Evolutionary conservation across 2,888 invertebrate species (phyloP).

Genomic region (Perizoma flavofasciatum): DNA sequence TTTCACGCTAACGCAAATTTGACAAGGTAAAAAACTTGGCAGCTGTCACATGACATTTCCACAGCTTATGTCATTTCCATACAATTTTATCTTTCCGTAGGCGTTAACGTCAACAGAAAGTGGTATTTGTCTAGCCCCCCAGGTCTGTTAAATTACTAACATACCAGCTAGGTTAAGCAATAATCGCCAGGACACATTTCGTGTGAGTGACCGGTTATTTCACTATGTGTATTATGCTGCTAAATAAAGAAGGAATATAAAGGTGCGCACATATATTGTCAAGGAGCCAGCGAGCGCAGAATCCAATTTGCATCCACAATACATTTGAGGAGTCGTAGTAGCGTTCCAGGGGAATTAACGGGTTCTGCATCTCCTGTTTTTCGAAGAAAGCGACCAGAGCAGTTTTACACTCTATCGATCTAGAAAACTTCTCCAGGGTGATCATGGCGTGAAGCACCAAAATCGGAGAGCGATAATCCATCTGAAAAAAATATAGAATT

Average conservation of each 20-base stretch:
- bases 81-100: no score
- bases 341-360: slow-evolving; percentile 87
- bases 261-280: slow-evolving; percentile 89
- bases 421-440: slow-evolving; percentile 96
- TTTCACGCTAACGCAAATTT: no score
- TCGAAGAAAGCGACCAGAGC: slow-evolving; percentile 88
- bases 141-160: no score
- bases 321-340: slow-evolving; percentile 85
- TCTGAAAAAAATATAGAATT: slow-evolving; percentile 1
- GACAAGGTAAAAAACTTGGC: no score
- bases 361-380: slow-evolving; percentile 81
- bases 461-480: no score
- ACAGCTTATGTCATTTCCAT: no score
- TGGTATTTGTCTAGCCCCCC: no score
- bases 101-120: no score
- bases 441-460: slow-evolving; percentile 94
- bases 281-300: slow-evolving; percentile 96
- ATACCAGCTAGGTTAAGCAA: no score
- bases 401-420: slow-evolving; percentile 95
- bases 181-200: no score
- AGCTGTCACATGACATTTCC: no score
- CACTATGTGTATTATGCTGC: not conserved
- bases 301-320: slow-evolving; percentile 93
- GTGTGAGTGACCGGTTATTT: no score
- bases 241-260: not conserved